phyloP scores from a whole-genome alignment of 1,140 invertebrate genomes.

The fruit fly (Drosophila melanogaster) region DNA sequence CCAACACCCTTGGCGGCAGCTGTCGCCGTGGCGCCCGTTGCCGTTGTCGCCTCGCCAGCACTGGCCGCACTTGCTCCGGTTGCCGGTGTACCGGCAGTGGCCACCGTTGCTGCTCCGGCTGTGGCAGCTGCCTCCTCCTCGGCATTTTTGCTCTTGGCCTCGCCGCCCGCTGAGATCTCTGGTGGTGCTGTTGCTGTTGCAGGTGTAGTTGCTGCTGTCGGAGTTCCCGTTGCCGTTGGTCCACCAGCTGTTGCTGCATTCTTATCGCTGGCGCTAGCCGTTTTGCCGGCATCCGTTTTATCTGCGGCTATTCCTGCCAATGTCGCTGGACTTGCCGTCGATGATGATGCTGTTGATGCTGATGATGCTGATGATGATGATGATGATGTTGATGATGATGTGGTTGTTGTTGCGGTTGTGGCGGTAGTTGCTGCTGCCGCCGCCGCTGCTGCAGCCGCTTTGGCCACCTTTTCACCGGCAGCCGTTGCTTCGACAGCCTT shows the following conservation, averaged over 20 bases:
- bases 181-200: conserved; percentile 29
- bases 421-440: conserved; percentile 32
- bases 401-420: too few relatives aligned
- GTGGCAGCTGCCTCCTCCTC: conserved; percentile 29
- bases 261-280: background rate
- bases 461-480: conserved; percentile 54
- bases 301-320: background rate
- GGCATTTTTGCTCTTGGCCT: conserved; percentile 32
- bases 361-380: background rate
- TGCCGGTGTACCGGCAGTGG: background rate
- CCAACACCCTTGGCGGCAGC: conserved; percentile 18
- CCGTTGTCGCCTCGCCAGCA: conserved; percentile 1
- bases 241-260: background rate
- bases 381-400: background rate
- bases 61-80: conserved; percentile 9
- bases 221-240: background rate
- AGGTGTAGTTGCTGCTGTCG: conserved; percentile 9
- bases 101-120: conserved; percentile 10
- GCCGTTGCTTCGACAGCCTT: conserved; percentile 40
- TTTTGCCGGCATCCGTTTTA: background rate
- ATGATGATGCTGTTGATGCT: background rate
- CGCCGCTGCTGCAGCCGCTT: conserved; percentile 55
- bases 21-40: conserved; percentile 9
- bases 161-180: conserved; percentile 63
- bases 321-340: conserved; percentile 6